Evolutionary conservation across 2,888 invertebrate genomes (phyloP).

Genomic region (Acanthopleura granulata): DNA sequence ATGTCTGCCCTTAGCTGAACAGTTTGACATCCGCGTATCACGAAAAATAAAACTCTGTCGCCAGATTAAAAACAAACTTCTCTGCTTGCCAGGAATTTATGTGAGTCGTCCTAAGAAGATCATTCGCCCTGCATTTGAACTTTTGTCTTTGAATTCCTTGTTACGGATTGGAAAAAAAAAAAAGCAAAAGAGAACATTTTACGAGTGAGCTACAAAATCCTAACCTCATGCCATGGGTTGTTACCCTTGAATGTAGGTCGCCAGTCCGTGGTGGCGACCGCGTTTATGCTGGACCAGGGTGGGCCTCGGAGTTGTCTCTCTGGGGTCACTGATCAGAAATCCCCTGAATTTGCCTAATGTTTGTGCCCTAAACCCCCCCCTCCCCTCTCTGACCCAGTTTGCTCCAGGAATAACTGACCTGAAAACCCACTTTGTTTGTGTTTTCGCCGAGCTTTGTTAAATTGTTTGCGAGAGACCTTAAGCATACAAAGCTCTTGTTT

Average conservation of each 20-base stretch:
- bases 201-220: not conserved
- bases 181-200: not conserved
- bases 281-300: not conserved
- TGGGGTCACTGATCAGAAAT: not conserved
- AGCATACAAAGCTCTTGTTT: constrained; percentile 8
- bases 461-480: constrained; percentile 2
- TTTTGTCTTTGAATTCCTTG: not conserved
- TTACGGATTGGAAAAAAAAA: too few species aligned
- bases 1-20: too few species aligned
- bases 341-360: not conserved
- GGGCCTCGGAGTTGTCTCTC: not conserved
- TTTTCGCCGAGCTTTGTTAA: not conserved
- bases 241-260: constrained; percentile 8
- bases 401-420: not conserved
- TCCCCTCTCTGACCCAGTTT: not conserved
- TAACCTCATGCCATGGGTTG: not conserved
- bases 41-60: too few species aligned
- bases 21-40: too few species aligned
- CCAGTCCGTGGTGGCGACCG: not conserved
- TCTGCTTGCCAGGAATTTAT: too few species aligned
- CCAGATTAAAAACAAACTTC: too few species aligned
- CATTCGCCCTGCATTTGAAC: not conserved
- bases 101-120: too few species aligned
- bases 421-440: not conserved
- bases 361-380: too few species aligned